A percentile compares a stretch with the other conserved stretches of the same genome.
phyloP scores from a whole-genome alignment of 92 coral and sea anemone species.

The Muricea muricata region DNA sequence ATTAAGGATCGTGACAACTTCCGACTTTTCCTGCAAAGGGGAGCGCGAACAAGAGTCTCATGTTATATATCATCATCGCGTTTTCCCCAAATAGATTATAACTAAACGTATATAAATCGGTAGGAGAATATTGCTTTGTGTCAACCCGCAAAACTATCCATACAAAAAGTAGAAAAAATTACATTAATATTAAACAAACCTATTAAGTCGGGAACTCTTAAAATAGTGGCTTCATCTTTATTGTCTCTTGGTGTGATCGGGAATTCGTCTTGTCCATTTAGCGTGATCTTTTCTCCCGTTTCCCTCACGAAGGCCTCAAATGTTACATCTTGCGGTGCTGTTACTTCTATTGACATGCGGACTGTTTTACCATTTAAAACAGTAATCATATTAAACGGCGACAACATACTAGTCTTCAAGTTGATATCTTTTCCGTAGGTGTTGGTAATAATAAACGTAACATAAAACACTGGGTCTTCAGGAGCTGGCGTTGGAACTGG shows the following conservation, averaged over 20 bases:
- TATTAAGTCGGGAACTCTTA: not conserved
- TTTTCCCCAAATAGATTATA: no score
- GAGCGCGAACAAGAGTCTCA: no score
- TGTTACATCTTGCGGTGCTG: not conserved
- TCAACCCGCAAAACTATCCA: no score
- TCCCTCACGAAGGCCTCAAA: slow-evolving; percentile 7
- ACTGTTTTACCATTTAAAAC: slow-evolving; percentile 24
- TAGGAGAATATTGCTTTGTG: no score
- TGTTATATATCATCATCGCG: no score
- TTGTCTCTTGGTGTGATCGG: slow-evolving; percentile 3
- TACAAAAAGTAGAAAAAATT: not conserved
- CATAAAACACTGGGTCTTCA: slow-evolving; percentile 10
- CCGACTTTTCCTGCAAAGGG: no score
- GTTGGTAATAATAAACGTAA: slow-evolving; percentile 35
- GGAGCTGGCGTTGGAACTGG: slow-evolving; percentile 28
- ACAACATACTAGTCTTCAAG: slow-evolving; percentile 1
- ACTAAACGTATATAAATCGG: no score
- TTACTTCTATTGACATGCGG: slow-evolving; percentile 1
- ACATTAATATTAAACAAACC: not conserved
- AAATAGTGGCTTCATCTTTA: not conserved
- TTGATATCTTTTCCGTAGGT: slow-evolving; percentile 16
- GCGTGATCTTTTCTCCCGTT: not conserved
- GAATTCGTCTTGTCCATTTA: slow-evolving; percentile 12
- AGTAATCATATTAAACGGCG: slow-evolving; percentile 4
- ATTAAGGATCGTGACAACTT: no score